Base-by-base conservation (phyloP, 2,797 vertebrate species). In the Mus spretus region DNA sequence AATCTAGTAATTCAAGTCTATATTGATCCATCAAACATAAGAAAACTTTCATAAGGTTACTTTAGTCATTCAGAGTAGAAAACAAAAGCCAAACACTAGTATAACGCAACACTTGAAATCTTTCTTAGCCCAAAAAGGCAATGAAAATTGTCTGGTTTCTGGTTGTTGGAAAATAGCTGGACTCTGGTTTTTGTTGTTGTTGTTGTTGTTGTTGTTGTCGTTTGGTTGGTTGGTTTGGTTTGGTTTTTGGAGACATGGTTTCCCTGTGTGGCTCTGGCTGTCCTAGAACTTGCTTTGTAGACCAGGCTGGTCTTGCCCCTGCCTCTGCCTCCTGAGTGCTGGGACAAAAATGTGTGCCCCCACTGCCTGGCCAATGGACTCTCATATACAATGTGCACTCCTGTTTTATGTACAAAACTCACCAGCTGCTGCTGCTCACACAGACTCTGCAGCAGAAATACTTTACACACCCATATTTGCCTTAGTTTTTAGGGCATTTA, bases 401-500 rank as follows among this genome's bases (percentile, higher is more conserved):
- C 61, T 89, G 55, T 81, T 97, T 96, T 81, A 82, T 96, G 96
- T 84, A 70, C 24, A 97, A 78, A 97, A 91, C 95, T 95, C 28
- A 86, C 81, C 67, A 94, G 94, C 77, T 96, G 95, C 97, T 90
- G 85, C 77, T 95, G 83, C 67, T 94, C 37, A 87, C 81, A 50
- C 31, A 81, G 34, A 90, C 40, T 28, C 59, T 61, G 57, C 57
- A 53, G 89, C 83, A 61, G 84, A 96, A 95, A 3, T 57, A 59
- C 91, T 94, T 78, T 17, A 96, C 96, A 93, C 14, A 17, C 77
- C 90, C 96, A 79, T 50, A 80, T 65, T 75, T n/a, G 53, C 55
- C 50, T 97, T 96, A 90, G 87, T 90, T 75, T 34, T 92, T 97
- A 89, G 61, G 26, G n/a, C 88, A 63, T 61, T 61, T 72, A 86